Base-by-base conservation (phyloP, 1,140 invertebrate species). In the Cherax quadricarinatus region DNA sequence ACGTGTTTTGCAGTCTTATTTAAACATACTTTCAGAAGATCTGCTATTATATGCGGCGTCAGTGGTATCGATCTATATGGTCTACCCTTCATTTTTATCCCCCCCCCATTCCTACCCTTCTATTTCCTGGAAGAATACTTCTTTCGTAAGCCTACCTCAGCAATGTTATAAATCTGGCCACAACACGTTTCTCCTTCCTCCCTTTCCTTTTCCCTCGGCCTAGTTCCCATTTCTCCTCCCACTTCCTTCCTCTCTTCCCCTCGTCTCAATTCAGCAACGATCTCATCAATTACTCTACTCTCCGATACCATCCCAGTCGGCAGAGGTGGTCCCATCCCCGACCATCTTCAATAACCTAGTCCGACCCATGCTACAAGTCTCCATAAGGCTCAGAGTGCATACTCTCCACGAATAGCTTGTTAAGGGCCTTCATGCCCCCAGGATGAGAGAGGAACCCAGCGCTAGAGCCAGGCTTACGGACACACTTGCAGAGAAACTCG, bases 231-330 rank as follows among this genome's bases (percentile, higher is more conserved):
- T n/a, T 16, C 21, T 70, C 62, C 62, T 70, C 62, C 62, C 18
- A 10, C 62, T 70, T 70, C 62, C 16, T 70, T 18, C 62, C 16
- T 70, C 53, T 14, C 12, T 70, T 16, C 62, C 14, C 16, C 21
- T 70, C 62, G 12, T 70, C 62, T 70, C 62, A 70, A 70, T 70
- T 70, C 62, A 5, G 21, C 62, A 70, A 70, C 62, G 21, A 70
- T n/a, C 62, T 70, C 62, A 70, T 70, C 62, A 70, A 70, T 70
- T 70, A 70, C 62, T n/a, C 62, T 70, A 70, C 62, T 16, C 62
- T n/a, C 62, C 21, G 18, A 70, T 70, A 70, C 62, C 18, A 70
- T 5, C 5, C 9, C 5, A 1, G 62, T 70, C 62, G 62, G 62
- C 62, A 70, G 12, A 70, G 18, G 62, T 5, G 16, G 16, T 70